phyloP scores from a whole-genome alignment of 2,797 vertebrate genomes.

The Xenentodon cancila region DNA sequence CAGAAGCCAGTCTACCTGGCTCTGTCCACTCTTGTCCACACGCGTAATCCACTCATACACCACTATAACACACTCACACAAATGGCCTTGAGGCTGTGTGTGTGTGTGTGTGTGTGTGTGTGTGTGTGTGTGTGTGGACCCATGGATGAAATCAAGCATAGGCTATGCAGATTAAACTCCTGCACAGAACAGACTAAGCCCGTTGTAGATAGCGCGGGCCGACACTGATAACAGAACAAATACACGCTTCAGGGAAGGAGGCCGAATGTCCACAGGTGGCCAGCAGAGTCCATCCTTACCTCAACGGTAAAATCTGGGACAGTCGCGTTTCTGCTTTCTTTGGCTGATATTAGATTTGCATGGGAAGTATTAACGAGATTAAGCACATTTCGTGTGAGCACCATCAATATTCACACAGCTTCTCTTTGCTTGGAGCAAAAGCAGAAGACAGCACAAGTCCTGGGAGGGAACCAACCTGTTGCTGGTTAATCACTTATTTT shows the following conservation, averaged over 20 bases:
- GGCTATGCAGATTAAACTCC: slow-evolving; percentile 40
- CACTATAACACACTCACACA: slow-evolving; percentile 16
- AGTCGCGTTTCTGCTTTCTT: slow-evolving; percentile 27
- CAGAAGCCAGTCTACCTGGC: slow-evolving; percentile 37
- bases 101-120: background rate
- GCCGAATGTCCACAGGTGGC: slow-evolving; percentile 15
- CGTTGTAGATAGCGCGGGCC: slow-evolving; percentile 28
- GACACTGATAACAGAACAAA: slow-evolving; percentile 56
- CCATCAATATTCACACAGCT: background rate
- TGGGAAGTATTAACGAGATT: slow-evolving; percentile 20
- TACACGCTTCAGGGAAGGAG: slow-evolving; percentile 25
- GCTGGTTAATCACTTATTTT: slow-evolving; percentile 1
- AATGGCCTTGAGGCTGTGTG: slow-evolving; percentile 27
- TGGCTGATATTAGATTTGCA: slow-evolving; percentile 23
- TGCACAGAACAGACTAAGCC: slow-evolving; percentile 21
- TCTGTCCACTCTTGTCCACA: slow-evolving; percentile 28
- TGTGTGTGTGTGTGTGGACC: slow-evolving; percentile 10
- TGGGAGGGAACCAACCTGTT: background rate
- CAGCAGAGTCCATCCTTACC: slow-evolving; percentile 32
- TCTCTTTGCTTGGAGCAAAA: slow-evolving; percentile 1
- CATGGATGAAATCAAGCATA: slow-evolving; percentile 31
- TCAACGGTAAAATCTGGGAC: slow-evolving; percentile 15
- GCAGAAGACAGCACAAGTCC: background rate
- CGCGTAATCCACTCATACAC: slow-evolving; percentile 50
- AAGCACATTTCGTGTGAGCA: background rate